Conservation (phyloP, 2,888 invertebrate genomes). For the Philhelius pedissequus region DNA sequence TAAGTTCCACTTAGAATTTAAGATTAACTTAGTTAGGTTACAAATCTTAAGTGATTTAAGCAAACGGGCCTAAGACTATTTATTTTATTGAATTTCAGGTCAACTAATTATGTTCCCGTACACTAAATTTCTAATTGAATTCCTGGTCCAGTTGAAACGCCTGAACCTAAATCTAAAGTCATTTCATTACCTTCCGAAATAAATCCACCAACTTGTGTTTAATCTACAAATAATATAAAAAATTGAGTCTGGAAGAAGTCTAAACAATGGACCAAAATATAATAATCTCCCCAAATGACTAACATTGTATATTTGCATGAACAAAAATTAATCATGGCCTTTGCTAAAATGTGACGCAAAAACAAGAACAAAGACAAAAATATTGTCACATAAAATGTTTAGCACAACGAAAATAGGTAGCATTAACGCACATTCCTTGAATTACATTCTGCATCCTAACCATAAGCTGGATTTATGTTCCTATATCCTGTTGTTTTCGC, state of each 20-base stretch:
- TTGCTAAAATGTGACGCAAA: neutral
- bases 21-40: too few species aligned
- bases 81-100: too few species aligned
- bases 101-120: too few species aligned
- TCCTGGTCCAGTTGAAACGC: neutral
- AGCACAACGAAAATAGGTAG: neutral
- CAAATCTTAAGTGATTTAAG: too few species aligned
- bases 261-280: neutral
- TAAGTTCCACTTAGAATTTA: too few species aligned
- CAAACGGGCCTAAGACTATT: too few species aligned
- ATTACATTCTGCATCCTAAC: neutral
- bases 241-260: neutral
- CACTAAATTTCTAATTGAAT: neutral
- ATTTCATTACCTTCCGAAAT: neutral
- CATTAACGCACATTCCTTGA: neutral
- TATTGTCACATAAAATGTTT: constrained; percentile 23
- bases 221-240: neutral
- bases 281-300: constrained; percentile 7
- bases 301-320: neutral
- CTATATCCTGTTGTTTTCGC: neutral
- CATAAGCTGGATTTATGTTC: constrained; percentile 10
- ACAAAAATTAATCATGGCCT: constrained; percentile 5
- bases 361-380: neutral
- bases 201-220: neutral
- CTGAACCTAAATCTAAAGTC: neutral